phyloP scores from a whole-genome alignment of 2,113 vertebrate genomes.

The Rhea pennata region DNA sequence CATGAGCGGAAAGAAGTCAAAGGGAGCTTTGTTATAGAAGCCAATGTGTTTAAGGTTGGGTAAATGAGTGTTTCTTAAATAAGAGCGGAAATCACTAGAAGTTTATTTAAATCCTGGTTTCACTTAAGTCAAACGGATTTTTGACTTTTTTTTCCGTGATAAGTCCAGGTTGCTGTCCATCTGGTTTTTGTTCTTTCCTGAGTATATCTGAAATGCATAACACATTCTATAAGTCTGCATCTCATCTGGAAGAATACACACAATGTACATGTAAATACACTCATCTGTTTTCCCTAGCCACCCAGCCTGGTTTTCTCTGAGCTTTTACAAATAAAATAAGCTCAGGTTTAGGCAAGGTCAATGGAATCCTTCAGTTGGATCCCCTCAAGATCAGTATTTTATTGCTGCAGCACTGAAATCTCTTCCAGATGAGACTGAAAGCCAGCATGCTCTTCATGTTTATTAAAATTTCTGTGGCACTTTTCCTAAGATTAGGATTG shows the following conservation, averaged over 20 bases:
- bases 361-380: neutral
- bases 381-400: neutral
- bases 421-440: neutral
- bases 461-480: neutral
- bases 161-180: neutral
- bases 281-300: neutral
- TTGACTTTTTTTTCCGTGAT: neutral
- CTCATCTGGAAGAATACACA: neutral
- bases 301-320: neutral
- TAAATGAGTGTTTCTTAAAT: neutral
- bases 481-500: neutral
- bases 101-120: constrained; percentile 26
- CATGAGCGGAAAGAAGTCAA: neutral
- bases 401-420: neutral
- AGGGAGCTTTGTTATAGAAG: constrained; percentile 9
- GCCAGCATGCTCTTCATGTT: neutral
- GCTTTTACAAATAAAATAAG: neutral
- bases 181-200: neutral
- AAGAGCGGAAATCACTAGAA: neutral
- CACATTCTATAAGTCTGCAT: neutral
- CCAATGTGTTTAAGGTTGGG: neutral
- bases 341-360: neutral
- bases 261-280: neutral
- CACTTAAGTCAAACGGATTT: neutral
- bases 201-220: neutral